Conservation (phyloP, 1,140 invertebrate genomes). For the Conus ventricosus region DNA sequence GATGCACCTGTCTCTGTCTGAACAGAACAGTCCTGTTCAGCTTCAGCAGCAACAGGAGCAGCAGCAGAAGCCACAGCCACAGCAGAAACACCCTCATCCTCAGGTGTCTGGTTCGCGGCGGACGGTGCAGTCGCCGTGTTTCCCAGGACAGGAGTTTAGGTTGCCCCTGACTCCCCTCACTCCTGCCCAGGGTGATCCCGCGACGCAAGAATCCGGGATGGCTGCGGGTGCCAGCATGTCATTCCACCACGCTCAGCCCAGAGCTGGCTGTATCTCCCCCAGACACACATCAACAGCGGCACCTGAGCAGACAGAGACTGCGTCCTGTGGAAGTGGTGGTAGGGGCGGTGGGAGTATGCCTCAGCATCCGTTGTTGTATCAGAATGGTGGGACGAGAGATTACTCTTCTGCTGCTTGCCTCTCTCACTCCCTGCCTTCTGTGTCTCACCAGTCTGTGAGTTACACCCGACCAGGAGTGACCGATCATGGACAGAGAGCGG, state of each 20-base stretch:
- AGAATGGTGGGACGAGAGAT: too few relatives aligned
- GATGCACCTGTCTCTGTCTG: slow-evolving; percentile 64
- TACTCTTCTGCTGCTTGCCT: not conserved
- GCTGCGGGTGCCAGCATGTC: not conserved
- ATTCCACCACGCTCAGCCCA: too few relatives aligned
- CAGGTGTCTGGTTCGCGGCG: not conserved
- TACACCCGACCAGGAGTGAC: too few relatives aligned
- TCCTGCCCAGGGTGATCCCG: not conserved
- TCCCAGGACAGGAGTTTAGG: slow-evolving; percentile 54
- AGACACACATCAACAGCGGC: not conserved
- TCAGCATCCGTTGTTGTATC: not conserved
- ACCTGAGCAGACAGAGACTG: not conserved
- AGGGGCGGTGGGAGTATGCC: not conserved
- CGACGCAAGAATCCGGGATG: not conserved
- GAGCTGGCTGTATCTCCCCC: too few relatives aligned
- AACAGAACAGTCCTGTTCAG: slow-evolving; percentile 53
- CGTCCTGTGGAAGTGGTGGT: not conserved
- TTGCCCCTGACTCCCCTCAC: slow-evolving; percentile 62
- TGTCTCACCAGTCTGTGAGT: not conserved
- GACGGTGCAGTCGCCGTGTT: not conserved
- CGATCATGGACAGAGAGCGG: too few relatives aligned
- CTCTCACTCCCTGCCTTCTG: not conserved
- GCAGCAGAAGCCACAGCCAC: slow-evolving; percentile 43
- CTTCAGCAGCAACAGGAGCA: slow-evolving; percentile 40
- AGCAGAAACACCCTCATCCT: not conserved